Conservation (phyloP, 2,113 vertebrate species). For the Triplophysa siluroides region DNA sequence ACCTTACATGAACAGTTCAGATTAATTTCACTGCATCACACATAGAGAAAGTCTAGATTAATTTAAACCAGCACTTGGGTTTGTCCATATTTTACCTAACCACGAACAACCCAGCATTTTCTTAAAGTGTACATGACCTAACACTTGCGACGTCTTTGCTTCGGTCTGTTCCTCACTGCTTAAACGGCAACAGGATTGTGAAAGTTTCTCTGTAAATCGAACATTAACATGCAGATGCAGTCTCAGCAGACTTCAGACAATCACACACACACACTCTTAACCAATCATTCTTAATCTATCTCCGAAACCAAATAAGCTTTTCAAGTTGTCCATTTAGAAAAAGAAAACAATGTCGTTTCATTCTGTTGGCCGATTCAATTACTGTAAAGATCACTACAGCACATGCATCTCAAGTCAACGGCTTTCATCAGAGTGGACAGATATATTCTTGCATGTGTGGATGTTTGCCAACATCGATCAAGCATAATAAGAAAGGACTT, state of each 20-base stretch:
- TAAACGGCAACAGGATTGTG: constrained; percentile 1
- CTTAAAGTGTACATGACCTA: too few species aligned
- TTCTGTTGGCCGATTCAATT: neutral
- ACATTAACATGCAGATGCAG: constrained; percentile 24
- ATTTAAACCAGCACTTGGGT: too few species aligned
- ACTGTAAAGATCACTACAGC: neutral
- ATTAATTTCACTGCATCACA: too few species aligned
- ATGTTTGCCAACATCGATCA: constrained; percentile 16
- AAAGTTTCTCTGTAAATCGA: neutral
- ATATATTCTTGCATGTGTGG: neutral
- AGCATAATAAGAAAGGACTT: neutral
- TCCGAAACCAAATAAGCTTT: neutral
- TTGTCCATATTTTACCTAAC: too few species aligned
- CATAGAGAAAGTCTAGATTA: too few species aligned
- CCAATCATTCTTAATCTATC: constrained; percentile 7
- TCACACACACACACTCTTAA: constrained; percentile 10
- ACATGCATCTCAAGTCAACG: neutral
- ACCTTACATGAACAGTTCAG: too few species aligned
- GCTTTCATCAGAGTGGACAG: neutral
- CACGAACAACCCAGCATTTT: too few species aligned
- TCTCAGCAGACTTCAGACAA: neutral
- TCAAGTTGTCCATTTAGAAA: neutral
- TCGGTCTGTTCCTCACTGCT: neutral
- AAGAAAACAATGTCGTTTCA: neutral
- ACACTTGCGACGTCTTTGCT: neutral